Evolutionary conservation across 2,797 vertebrate species (phyloP), one percentile per base, ranked within the genome.

Genomic region (Champsocephalus gunnari): DNA sequence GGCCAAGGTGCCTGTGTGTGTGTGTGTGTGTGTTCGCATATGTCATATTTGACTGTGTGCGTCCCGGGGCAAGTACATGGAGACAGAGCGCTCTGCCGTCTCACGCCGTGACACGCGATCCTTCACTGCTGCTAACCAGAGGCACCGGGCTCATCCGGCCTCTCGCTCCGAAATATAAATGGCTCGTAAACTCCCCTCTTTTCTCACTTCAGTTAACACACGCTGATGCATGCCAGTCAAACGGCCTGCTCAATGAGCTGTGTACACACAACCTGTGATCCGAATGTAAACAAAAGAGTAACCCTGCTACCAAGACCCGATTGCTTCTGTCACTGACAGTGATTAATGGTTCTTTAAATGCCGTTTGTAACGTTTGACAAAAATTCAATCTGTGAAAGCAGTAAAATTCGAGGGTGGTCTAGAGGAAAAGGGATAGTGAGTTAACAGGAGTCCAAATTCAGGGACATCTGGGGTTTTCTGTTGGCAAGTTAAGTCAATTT

Each of bases 201-300:
- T 70, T 79, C 73, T 84, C 86, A 82, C 85, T 78, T 65, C 80
- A 85, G 73, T 84, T 81, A 85, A 77, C 82, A 74, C 79, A 81
- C 81, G 66, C 58, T 51, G 71, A 81, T 86, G 80, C 88, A 49
- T 76, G 77, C 63, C 77, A 80, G 74, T 89, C 83, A 78, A 84
- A 83, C 57, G 58, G 85, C 73, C 60, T 60, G 75, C n/a, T 67
- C 83, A 79, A 58, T 79, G 73, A 75, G 71, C 72, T 78, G 81
- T 45, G 19, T 75, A 80, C 49, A 44, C 58, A 45, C 82, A 62
- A 71, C 12, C 82, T 80, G 56, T 66, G 77, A 83, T 80, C 60
- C 57, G 63, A 74, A 86, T 69, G 76, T 73, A 85, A 88, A 89
- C 77, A 80, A 63, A 80, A 61, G 9, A 41, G 21, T 24, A 12